phyloP scores from a whole-genome alignment of 2,888 invertebrate genomes.

The Ditula angustiorana region DNA sequence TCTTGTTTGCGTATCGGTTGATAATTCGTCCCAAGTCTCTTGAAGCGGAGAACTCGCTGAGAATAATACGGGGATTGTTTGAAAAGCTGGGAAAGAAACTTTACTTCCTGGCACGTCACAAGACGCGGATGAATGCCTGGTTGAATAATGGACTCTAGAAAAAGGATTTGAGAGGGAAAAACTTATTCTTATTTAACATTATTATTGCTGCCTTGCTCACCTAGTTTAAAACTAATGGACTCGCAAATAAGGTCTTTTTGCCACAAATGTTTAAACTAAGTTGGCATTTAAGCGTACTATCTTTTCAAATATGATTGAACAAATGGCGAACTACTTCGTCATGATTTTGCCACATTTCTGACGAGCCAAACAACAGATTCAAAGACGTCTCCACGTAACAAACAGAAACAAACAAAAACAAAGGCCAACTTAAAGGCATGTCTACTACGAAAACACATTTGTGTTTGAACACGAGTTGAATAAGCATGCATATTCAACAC shows the following conservation, averaged over 20 bases:
- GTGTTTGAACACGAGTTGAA: not conserved
- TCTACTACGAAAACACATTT: not conserved
- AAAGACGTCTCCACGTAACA: not conserved
- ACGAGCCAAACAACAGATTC: not conserved
- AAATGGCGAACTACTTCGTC: not conserved
- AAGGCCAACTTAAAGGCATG: not conserved
- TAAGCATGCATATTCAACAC: conserved; percentile 13
- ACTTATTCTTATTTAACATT: too few species aligned
- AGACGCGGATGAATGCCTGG: not conserved
- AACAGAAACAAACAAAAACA: not conserved
- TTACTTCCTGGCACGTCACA: not conserved
- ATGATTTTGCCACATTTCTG: not conserved
- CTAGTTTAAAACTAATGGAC: too few species aligned
- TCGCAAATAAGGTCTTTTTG: too few species aligned
- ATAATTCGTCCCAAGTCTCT: not conserved
- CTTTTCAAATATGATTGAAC: too few species aligned
- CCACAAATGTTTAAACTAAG: too few species aligned
- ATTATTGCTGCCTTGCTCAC: too few species aligned
- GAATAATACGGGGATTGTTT: not conserved
- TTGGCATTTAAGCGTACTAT: too few species aligned
- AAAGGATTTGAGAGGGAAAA: too few species aligned
- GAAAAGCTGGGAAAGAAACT: not conserved
- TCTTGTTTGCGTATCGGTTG: not conserved
- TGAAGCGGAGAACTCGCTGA: not conserved
- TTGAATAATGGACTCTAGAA: not conserved